phyloP scores from a whole-genome alignment of 2,888 invertebrate species.

The Trachelus stipa region DNA sequence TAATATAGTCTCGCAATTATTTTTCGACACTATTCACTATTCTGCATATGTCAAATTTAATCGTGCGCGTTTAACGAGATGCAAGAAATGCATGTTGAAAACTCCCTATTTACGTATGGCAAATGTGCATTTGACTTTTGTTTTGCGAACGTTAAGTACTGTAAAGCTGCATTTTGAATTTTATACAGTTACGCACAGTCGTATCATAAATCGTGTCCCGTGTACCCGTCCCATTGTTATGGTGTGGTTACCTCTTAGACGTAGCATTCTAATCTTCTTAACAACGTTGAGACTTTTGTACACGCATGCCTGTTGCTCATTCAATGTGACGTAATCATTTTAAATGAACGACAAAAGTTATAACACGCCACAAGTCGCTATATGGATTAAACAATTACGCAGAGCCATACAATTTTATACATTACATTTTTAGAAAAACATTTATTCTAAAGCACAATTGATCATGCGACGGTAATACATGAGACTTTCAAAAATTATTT shows the following conservation, averaged over 20 bases:
- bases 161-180: conserved; percentile 41
- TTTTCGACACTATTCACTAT: neutral
- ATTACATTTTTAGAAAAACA: neutral
- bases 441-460: neutral
- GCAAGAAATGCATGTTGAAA: neutral
- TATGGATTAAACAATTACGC: neutral
- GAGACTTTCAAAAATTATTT: neutral
- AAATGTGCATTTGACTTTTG: conserved; percentile 21
- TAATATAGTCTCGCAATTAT: neutral
- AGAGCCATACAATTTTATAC: neutral
- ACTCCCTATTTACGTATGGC: neutral
- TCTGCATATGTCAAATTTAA: neutral
- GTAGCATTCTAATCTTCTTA: conserved; percentile 43
- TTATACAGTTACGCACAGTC: conserved; percentile 27
- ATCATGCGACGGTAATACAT: neutral
- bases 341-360: neutral
- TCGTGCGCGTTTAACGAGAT: neutral
- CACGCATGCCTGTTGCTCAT: conserved; percentile 55
- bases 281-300: conserved; percentile 41
- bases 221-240: conserved; percentile 25
- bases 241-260: conserved; percentile 43
- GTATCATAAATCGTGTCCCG: neutral
- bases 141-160: conserved; percentile 23
- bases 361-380: neutral
- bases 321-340: conserved; percentile 21